Evolutionary conservation across 2,888 invertebrate species (phyloP).

Genomic region (Eurois occulta): DNA sequence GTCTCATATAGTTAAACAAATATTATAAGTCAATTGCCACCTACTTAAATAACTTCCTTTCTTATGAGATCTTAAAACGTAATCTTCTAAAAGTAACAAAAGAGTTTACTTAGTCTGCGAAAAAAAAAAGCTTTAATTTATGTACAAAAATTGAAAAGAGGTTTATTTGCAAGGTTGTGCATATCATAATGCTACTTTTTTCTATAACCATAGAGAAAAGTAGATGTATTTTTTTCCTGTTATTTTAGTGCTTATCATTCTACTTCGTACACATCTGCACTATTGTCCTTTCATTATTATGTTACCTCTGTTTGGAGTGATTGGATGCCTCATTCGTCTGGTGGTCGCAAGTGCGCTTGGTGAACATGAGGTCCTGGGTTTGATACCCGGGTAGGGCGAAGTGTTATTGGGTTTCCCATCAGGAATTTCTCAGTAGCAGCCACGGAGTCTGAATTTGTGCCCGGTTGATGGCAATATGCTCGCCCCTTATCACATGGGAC

Average conservation of each 20-base stretch:
- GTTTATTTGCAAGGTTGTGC: conserved; percentile 42
- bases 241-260: conserved; percentile 1
- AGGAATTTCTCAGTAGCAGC: neutral
- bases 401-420: neutral
- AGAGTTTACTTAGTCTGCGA: conserved; percentile 11
- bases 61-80: neutral
- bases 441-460: neutral
- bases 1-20: conserved; percentile 7
- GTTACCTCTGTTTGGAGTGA: neutral
- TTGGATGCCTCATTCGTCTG: neutral
- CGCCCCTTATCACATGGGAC: too few relatives aligned
- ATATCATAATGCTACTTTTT: conserved; percentile 44
- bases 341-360: neutral
- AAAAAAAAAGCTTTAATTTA: conserved; percentile 57
- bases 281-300: neutral
- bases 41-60: conserved; percentile 31
- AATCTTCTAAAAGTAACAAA: conserved; percentile 7
- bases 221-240: conserved; percentile 35
- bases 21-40: conserved; percentile 16
- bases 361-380: neutral
- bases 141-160: conserved; percentile 42
- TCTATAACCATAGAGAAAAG: conserved; percentile 58
- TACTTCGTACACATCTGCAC: neutral
- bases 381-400: neutral
- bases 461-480: neutral